Conservation (phyloP, 1,140 invertebrate species). For the Laupala kohalensis region DNA sequence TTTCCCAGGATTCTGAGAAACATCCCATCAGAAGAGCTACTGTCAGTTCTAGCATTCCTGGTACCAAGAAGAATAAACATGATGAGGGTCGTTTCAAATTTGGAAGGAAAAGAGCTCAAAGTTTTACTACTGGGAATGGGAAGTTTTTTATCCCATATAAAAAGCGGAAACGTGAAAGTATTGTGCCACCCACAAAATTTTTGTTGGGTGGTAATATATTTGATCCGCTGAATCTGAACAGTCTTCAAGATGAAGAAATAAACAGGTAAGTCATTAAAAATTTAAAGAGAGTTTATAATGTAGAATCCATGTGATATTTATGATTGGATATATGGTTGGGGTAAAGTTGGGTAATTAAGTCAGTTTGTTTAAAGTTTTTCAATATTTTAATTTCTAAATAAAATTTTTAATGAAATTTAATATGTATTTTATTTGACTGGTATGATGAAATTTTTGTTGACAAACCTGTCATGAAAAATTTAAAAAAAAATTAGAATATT, state of each 20-base stretch:
- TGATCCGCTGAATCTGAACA: constrained; percentile 88
- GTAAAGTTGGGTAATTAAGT: too few species aligned
- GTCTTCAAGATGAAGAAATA: constrained; percentile 77
- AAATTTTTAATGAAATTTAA: too few species aligned
- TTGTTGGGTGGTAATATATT: constrained; percentile 86
- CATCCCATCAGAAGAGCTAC: not conserved
- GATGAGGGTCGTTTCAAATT: constrained; percentile 31
- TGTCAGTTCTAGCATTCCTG: not conserved
- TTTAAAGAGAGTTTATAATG: not conserved
- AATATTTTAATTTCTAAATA: too few species aligned
- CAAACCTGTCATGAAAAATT: too few species aligned
- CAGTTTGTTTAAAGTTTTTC: too few species aligned
- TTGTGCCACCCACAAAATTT: constrained; percentile 80
- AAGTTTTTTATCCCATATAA: constrained; percentile 41
- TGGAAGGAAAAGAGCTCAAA: constrained; percentile 36
- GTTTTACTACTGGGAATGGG: constrained; percentile 30
- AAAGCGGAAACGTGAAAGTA: constrained; percentile 46
- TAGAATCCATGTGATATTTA: too few species aligned
- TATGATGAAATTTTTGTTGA: too few species aligned
- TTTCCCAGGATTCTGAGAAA: not conserved
- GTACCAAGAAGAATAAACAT: constrained; percentile 24
- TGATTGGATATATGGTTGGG: too few species aligned
- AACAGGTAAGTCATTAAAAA: constrained; percentile 35
- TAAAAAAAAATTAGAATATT: too few species aligned
- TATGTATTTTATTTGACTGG: too few species aligned